phyloP scores from a whole-genome alignment of 2,888 invertebrate species.

The Neoaliturus tenellus region DNA sequence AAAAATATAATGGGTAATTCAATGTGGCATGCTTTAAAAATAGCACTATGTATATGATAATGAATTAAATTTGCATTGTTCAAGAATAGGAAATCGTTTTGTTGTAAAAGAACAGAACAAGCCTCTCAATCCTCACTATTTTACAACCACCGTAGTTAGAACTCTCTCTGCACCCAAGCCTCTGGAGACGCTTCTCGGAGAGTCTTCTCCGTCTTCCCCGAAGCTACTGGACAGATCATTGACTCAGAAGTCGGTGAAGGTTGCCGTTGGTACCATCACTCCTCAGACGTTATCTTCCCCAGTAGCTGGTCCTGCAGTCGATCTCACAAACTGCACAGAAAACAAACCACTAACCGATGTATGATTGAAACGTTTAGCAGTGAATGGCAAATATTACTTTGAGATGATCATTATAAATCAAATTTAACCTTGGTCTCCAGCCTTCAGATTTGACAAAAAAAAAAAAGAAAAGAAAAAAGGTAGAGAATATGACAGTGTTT shows the following conservation, averaged over 20 bases:
- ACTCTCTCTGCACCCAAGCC: not conserved
- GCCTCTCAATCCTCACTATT: not conserved
- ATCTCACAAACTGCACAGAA: slow-evolving; percentile 86
- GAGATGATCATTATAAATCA: no score
- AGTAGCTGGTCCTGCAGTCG: slow-evolving; percentile 79
- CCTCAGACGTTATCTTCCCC: slow-evolving; percentile 86
- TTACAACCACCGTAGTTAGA: not conserved
- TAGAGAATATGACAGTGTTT: no score
- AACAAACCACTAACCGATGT: slow-evolving; percentile 64
- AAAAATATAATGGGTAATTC: no score
- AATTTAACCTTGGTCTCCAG: no score
- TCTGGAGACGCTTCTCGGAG: not conserved
- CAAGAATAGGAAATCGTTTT: not conserved
- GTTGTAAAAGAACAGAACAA: not conserved
- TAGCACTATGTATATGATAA: no score
- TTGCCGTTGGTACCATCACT: not conserved
- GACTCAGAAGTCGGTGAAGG: not conserved
- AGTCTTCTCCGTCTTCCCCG: not conserved
- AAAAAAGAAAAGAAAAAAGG: no score
- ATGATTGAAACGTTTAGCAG: not conserved
- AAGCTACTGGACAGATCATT: not conserved
- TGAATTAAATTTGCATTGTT: no score
- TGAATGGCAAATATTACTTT: no score
- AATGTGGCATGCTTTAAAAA: no score
- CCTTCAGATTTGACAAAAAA: no score